Evolutionary conservation across 2,113 vertebrate species (phyloP).

Genomic region (Nanger granti): DNA sequence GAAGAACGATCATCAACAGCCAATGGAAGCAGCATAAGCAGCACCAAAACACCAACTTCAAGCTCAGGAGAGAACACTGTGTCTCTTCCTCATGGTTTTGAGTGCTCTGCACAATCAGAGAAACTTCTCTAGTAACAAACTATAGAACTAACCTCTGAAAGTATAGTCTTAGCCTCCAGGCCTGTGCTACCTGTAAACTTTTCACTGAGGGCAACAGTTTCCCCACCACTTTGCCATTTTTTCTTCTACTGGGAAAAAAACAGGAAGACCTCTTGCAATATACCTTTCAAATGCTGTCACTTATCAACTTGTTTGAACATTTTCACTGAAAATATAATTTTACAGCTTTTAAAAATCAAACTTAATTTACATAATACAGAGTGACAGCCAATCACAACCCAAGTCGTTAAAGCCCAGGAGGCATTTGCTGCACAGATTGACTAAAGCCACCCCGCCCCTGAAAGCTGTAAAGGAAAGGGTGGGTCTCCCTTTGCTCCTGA

Average conservation of each 20-base stretch:
- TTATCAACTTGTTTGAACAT: neutral
- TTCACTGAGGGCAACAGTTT: fast-evolving
- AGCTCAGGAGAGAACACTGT: neutral
- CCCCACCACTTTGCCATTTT: neutral
- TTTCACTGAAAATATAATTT: neutral
- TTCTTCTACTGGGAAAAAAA: neutral
- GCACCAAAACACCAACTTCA: neutral
- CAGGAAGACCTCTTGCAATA: neutral
- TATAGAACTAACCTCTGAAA: constrained; percentile 40
- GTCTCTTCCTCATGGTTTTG: neutral
- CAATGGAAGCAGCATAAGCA: neutral
- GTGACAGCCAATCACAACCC: neutral
- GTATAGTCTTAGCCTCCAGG: neutral
- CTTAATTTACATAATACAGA: neutral
- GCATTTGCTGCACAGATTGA: neutral
- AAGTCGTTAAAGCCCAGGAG: neutral
- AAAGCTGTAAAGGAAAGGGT: neutral
- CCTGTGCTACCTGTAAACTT: fast-evolving
- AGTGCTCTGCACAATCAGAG: neutral
- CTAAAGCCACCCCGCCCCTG: neutral
- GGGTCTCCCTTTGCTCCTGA: neutral
- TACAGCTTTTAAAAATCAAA: neutral
- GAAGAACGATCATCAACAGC: neutral
- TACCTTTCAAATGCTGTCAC: neutral
- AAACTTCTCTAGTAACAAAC: neutral